Conservation (phyloP, 2,797 vertebrate genomes). For the Crenichthys baileyi region DNA sequence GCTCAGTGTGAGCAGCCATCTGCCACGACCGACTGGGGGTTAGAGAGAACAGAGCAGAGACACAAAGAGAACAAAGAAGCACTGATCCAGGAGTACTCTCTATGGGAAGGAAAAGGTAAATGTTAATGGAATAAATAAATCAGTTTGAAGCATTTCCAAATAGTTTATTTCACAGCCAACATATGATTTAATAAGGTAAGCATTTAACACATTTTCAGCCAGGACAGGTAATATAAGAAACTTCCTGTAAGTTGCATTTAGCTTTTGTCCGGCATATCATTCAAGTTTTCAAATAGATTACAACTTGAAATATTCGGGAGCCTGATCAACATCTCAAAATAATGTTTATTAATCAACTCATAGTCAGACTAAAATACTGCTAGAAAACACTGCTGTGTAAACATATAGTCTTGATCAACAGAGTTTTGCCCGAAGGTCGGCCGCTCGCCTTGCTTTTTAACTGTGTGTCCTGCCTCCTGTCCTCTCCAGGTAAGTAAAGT, state of each 20-base stretch:
- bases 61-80: too few relatives aligned
- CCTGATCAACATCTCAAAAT: background rate
- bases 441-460: background rate
- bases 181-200: background rate
- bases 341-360: background rate
- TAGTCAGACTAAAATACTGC: background rate
- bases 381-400: background rate
- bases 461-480: background rate
- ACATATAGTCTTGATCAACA: background rate
- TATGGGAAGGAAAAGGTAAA: too few relatives aligned
- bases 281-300: background rate
- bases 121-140: too few relatives aligned
- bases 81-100: too few relatives aligned
- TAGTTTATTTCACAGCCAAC: background rate
- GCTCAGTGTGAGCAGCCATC: too few relatives aligned
- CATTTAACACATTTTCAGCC: background rate
- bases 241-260: background rate
- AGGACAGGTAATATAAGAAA: background rate
- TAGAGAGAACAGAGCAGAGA: too few relatives aligned
- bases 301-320: background rate
- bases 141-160: background rate
- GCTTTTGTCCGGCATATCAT: background rate
- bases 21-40: too few relatives aligned
- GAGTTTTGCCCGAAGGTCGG: background rate
- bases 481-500: background rate